phyloP scores from a whole-genome alignment of 2,888 invertebrate genomes.

The Trissonchulus latispiculum region DNA sequence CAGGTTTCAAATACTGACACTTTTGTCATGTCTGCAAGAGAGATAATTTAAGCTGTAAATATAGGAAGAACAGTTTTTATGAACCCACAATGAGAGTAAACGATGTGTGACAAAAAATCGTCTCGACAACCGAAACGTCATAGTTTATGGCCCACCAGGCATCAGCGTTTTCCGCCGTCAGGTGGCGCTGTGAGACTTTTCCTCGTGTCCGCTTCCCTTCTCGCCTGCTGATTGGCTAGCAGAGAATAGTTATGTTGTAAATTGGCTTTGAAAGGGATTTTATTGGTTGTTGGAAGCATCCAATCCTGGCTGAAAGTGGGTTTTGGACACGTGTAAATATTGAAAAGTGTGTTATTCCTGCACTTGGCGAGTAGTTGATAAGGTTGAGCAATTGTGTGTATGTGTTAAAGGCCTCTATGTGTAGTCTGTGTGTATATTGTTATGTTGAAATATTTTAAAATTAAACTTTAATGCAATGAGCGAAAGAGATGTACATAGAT shows the following conservation, averaged over 20 bases:
- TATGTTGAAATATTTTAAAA: not conserved
- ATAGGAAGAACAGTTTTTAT: too few species aligned
- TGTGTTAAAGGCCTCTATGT: conserved; percentile 7
- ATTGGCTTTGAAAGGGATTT: not conserved
- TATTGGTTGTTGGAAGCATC: not conserved
- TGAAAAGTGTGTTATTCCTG: not conserved
- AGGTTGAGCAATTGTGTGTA: conserved; percentile 4
- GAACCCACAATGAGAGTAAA: too few species aligned
- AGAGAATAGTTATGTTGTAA: not conserved
- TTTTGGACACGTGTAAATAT: not conserved
- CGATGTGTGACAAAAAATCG: too few species aligned
- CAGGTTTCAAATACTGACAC: too few species aligned
- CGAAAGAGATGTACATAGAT: too few species aligned
- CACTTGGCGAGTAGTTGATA: conserved; percentile 8
- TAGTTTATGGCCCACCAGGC: too few species aligned
- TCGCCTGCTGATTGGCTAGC: not conserved
- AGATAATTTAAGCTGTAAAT: too few species aligned
- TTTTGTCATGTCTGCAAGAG: too few species aligned
- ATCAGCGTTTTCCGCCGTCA: too few species aligned
- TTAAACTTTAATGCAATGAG: too few species aligned
- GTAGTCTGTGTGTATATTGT: too few species aligned
- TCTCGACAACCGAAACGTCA: too few species aligned
- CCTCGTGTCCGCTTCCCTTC: not conserved
- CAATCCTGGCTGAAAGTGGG: not conserved
- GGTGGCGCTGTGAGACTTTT: not conserved